Evolutionary conservation across 2,888 invertebrate species (phyloP), one percentile per base, ranked within the genome.

Genomic region (Platycheirus albimanus): DNA sequence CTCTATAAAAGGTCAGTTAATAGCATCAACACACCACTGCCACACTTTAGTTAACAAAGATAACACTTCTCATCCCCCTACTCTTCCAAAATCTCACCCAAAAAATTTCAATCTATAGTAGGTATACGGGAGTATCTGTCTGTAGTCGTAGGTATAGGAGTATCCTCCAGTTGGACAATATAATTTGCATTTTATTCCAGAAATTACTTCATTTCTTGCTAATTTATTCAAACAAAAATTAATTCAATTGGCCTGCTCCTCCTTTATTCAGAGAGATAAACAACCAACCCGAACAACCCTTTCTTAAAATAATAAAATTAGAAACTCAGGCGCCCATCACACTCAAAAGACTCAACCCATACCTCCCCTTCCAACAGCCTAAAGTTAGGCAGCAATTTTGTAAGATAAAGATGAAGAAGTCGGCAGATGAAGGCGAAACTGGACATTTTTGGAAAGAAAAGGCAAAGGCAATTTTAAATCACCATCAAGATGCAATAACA

Each of bases 401-500:
- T 5, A 54, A 76, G 51, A 49, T 43, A 41, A 33, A 38, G 43
- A 15, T 10, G 38, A 8, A 13, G 38, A 8, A 13, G 28, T 30
- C 30, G 0, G n/a, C n/a, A n/a, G n/a, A 7, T 10, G 10, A 49
- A 47, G 17, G 24, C 15, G 38, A 63, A 52, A 64, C 56, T 52
- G 52, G 15, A 41, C 54, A 47, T 56, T 74, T 52, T 45, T 15
- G 41, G 8, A 67, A 24, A 41, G 45, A 36, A 33, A n/a, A 51
- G 45, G 17, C 45, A n/a, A 75, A 69, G 52, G 58, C 72, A 52
- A 69, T 69, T 80, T 74, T 51, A 69, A 78, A 77, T 78, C 83
- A 78, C 78, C 78, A 83, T 83, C 78, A 83, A 78, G 78, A 78
- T 72, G 83, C 83, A 83, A 83, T 83, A 83, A 83, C 78, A 83